Evolutionary conservation across 2,888 invertebrate genomes (phyloP).

Genomic region (Eupithecia exiguata): DNA sequence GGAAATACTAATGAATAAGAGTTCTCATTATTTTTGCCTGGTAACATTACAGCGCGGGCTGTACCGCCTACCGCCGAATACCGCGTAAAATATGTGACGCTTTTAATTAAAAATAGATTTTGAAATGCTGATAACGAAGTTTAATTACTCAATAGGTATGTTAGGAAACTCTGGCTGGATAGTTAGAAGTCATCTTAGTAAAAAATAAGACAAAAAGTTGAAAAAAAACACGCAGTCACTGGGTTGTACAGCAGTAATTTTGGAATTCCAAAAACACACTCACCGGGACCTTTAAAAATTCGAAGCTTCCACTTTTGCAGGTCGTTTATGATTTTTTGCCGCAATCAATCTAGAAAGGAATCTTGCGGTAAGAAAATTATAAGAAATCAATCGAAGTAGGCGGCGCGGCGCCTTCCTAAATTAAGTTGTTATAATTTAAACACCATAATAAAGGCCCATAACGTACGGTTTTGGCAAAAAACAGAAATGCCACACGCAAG

Average conservation of each 20-base stretch:
- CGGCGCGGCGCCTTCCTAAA: conserved; percentile 78
- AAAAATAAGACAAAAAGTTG: conserved; percentile 9
- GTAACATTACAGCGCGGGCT: conserved; percentile 61
- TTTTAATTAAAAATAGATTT: conserved; percentile 83
- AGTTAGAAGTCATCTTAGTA: conserved; percentile 23
- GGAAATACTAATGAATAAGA: conserved; percentile 49
- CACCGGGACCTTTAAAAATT: conserved; percentile 41
- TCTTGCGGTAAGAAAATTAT: conserved; percentile 74
- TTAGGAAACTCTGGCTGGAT: conserved; percentile 55
- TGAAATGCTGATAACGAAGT: conserved; percentile 74
- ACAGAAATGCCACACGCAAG: conserved; percentile 74
- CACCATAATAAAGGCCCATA: conserved; percentile 72
- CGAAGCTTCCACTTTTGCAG: conserved; percentile 39
- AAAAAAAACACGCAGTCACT: conserved; percentile 12
- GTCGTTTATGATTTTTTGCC: conserved; percentile 62
- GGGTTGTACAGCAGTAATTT: conserved; percentile 1
- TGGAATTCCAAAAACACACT: conserved; percentile 11
- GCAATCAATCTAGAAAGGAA: conserved; percentile 63
- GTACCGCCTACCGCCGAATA: conserved; percentile 81
- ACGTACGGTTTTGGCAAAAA: conserved; percentile 74
- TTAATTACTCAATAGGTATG: conserved; percentile 71
- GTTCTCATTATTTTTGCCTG: conserved; percentile 63
- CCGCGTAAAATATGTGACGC: conserved; percentile 81
- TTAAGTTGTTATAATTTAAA: conserved; percentile 79
- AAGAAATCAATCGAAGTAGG: conserved; percentile 78